Conservation (phyloP, 2,888 invertebrate species). For the Drosophila nigritarsus region DNA sequence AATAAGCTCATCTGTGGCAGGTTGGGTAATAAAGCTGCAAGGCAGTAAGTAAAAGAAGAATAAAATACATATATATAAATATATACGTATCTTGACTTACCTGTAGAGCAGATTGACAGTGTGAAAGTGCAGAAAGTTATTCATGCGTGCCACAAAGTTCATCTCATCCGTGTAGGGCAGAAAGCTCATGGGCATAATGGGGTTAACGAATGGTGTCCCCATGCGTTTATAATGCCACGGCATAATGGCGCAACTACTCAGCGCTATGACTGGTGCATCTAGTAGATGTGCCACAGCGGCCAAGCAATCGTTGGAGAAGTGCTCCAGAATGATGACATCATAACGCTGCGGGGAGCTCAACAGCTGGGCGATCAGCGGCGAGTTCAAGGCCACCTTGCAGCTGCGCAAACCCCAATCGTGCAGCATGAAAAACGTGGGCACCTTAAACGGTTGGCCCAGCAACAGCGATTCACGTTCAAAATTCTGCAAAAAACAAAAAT, state of each 20-base stretch:
- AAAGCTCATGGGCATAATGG: constrained; percentile 86
- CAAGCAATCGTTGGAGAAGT: constrained; percentile 90
- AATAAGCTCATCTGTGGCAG: constrained; percentile 83
- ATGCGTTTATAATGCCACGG: constrained; percentile 87
- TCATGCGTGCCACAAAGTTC: constrained; percentile 83
- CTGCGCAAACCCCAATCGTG: constrained; percentile 74
- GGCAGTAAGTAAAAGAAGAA: neutral
- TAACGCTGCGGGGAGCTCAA: constrained; percentile 84
- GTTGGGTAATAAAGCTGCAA: constrained; percentile 77
- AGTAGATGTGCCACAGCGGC: constrained; percentile 88
- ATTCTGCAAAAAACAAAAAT: constrained; percentile 20
- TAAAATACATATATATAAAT: neutral
- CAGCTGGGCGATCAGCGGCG: constrained; percentile 67
- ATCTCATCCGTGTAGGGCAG: constrained; percentile 84
- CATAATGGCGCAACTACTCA: constrained; percentile 87
- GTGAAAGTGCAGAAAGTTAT: constrained; percentile 83
- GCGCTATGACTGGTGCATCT: constrained; percentile 87
- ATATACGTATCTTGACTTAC: constrained; percentile 42
- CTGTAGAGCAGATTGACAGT: constrained; percentile 67
- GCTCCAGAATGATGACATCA: constrained; percentile 89
- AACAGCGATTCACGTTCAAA: constrained; percentile 44
- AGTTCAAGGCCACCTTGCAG: constrained; percentile 73
- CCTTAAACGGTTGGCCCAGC: constrained; percentile 62
- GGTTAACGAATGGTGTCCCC: constrained; percentile 86
- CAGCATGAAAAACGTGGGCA: constrained; percentile 79